These are phyloP conservation scores for Aricia artaxerxes DNA, from an alignment of 2,888 invertebrate genomes.

Conservation along the genomic window DNA sequence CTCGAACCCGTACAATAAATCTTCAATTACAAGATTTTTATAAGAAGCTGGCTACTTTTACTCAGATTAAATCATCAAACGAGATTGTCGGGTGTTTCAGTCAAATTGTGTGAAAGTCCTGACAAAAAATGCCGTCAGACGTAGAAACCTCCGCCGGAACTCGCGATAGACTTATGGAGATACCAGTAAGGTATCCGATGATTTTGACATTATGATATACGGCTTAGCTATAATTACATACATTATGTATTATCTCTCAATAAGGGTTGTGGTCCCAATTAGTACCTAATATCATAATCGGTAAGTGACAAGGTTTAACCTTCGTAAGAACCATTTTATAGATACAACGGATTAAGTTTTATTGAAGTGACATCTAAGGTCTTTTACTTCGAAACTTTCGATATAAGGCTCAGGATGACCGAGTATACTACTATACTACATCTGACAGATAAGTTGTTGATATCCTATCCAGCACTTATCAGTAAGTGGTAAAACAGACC, in stretches of 20 bases:
- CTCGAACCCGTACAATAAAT: conserved; percentile 6
- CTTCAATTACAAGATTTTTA: conserved; percentile 17
- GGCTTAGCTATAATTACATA: conserved; percentile 2
- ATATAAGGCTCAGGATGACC: too few species aligned
- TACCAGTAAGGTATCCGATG: conserved; percentile 36
- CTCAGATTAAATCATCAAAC: conserved; percentile 33
- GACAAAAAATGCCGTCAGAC: conserved; percentile 40
- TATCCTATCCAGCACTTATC: too few species aligned
- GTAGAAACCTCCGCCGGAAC: conserved; percentile 39
- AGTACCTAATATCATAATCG: background rate
- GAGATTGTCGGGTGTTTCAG: conserved; percentile 35
- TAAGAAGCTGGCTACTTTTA: conserved; percentile 9
- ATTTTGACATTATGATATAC: conserved; percentile 32
- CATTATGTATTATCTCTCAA: conserved; percentile 18
- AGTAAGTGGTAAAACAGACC: too few species aligned
- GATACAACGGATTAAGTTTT: background rate
- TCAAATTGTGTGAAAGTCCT: conserved; percentile 46
- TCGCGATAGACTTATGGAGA: conserved; percentile 33
- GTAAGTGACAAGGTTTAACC: background rate
- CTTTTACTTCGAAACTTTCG: too few species aligned
- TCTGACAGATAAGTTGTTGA: too few species aligned
- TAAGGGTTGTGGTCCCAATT: background rate
- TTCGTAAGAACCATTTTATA: background rate
- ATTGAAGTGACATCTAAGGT: too few species aligned
- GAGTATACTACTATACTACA: too few species aligned